Base-by-base conservation (phyloP, 2,113 vertebrate species). In the Trinectes maculatus region DNA sequence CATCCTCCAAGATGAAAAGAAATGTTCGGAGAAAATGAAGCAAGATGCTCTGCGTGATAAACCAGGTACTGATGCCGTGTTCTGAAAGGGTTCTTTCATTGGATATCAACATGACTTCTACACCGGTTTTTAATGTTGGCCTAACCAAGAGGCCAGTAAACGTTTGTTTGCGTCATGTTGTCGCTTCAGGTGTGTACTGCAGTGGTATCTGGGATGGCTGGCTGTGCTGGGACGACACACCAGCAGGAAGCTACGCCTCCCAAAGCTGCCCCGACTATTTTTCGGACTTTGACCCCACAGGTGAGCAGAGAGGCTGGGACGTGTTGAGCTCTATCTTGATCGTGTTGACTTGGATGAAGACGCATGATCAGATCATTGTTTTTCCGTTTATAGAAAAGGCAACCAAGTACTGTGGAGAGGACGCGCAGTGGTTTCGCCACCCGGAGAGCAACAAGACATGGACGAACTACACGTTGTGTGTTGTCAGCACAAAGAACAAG, bases 171-270 rank as follows among this genome's bases (percentile, higher is more conserved):
- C n/a, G n/a, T n/a, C n/a, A n/a, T n/a, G n/a, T n/a, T 44, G 36
- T 1, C 7, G 43, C 29, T 43, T 9, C 43, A 86, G 86, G 22
- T 13, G 61, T 55, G 19, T 46, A 71, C 71, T 89, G 87, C 36
- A 42, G 59, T 29, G 55, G 71, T 9, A 62, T 67, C 64, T 89
- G 87, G 87, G 87, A 89, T 7, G 87, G 87, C 4, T 83, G 72
- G 77, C 19, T 87, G 52, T 89, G 87, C 61, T 89, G 87, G 87
- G 65, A 84, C 0, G 65, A 87, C 3, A 81, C 85, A 6, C 54
- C 18, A 0, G 81, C 79, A 0, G 83, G 83, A 58, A 79, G 19
- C 8, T 53, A 22, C 0, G 26, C 70, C 8, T 64, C 77, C 44
- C 83, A 87, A 39, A 79, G 65, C 28, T 89, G 87, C 21, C 85